Percentiles rank a stretch among this genome's conserved stretches.
phyloP scores from a whole-genome alignment of 2,888 invertebrate species.

The Andrena hattorfiana region DNA sequence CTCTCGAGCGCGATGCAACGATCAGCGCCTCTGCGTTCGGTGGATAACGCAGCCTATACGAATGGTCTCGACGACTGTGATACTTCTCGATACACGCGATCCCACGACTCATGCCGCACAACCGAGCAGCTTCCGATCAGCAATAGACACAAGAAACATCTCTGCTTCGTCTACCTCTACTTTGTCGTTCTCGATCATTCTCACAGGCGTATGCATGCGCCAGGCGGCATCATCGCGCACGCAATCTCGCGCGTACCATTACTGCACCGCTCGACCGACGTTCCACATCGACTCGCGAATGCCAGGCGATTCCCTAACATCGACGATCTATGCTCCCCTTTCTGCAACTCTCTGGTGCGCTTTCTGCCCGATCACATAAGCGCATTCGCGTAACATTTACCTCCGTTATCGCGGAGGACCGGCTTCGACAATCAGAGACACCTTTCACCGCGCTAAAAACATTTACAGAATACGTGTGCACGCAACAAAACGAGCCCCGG shows the following conservation, averaged over 20 bases:
- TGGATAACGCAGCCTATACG: slow-evolving; percentile 10
- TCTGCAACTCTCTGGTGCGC: not conserved
- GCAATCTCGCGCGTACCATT: slow-evolving; percentile 1
- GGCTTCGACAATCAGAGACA: not conserved
- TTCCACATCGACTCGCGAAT: not conserved
- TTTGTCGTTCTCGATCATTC: slow-evolving; percentile 10
- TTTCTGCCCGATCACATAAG: not conserved
- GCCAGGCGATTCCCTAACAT: not conserved
- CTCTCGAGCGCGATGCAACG: not conserved
- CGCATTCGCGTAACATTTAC: not conserved
- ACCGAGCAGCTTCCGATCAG: slow-evolving; percentile 20
- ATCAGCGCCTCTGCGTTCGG: not conserved
- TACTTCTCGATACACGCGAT: slow-evolving; percentile 35
- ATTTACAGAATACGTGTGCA: slow-evolving; percentile 9
- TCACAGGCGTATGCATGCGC: slow-evolving; percentile 53
- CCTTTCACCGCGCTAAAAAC: not conserved
- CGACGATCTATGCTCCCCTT: not conserved
- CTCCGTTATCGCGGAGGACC: not conserved
- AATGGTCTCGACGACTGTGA: slow-evolving; percentile 47
- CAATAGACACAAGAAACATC: not conserved
- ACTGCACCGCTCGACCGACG: slow-evolving; percentile 12
- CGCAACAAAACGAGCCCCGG: not conserved
- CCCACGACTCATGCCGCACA: slow-evolving; percentile 33
- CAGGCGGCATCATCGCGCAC: slow-evolving; percentile 28
- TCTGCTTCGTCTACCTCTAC: slow-evolving; percentile 13